phyloP scores from a whole-genome alignment of 2,888 invertebrate species.

The Ophion ellenae region DNA sequence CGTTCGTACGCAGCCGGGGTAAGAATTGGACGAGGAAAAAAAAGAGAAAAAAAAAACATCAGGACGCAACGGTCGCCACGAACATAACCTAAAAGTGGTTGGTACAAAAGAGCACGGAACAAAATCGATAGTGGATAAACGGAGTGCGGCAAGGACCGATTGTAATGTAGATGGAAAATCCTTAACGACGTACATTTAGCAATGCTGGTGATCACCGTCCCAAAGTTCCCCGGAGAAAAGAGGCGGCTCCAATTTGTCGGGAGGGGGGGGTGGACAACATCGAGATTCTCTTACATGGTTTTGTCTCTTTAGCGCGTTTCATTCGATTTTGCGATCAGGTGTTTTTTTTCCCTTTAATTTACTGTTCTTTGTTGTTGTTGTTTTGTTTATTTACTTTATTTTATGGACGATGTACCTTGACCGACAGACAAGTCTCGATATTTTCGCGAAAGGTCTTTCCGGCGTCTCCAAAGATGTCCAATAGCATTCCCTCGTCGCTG shows the following conservation, averaged over 20 bases:
- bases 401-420: slow-evolving; percentile 73
- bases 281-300: neutral
- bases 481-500: slow-evolving; percentile 79
- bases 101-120: neutral
- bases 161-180: slow-evolving; percentile 5
- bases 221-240: slow-evolving; percentile 30
- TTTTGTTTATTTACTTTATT: slow-evolving; percentile 14
- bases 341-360: neutral
- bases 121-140: neutral
- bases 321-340: neutral
- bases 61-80: neutral
- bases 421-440: slow-evolving; percentile 75
- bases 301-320: neutral
- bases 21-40: neutral
- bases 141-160: neutral
- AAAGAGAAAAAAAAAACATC: neutral
- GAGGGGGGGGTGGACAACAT: slow-evolving; percentile 6
- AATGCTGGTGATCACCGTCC: slow-evolving; percentile 40
- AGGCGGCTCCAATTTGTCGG: slow-evolving; percentile 31
- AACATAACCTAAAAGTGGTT: neutral
- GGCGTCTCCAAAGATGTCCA: slow-evolving; percentile 77
- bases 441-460: slow-evolving; percentile 69
- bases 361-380: neutral
- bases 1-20: neutral
- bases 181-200: slow-evolving; percentile 52